Evolutionary conservation across 2,113 vertebrate genomes (phyloP).

Genomic region (Loxodonta africana): DNA sequence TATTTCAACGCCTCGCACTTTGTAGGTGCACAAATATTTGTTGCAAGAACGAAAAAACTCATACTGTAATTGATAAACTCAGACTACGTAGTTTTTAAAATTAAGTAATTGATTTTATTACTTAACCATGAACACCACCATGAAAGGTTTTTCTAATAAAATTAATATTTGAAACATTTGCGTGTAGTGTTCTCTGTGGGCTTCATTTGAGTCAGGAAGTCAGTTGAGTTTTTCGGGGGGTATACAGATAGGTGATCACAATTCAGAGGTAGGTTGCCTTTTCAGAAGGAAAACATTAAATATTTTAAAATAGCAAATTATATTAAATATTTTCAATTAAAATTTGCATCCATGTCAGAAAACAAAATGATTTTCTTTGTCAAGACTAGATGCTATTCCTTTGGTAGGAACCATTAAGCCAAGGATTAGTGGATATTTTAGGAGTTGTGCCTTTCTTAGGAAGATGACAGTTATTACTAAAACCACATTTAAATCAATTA

Average conservation of each 20-base stretch:
- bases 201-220: background rate
- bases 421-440: background rate
- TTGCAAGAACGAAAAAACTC: slow-evolving; percentile 17
- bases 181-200: background rate
- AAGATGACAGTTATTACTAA: background rate
- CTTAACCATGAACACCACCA: background rate
- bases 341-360: background rate
- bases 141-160: slow-evolving; percentile 71
- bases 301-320: background rate
- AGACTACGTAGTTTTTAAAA: slow-evolving; percentile 16
- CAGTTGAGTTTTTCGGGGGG: background rate
- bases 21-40: background rate
- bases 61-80: background rate
- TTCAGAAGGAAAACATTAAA: slow-evolving; percentile 4
- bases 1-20: background rate
- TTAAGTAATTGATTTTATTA: slow-evolving; percentile 5
- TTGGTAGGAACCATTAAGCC: background rate
- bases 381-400: background rate
- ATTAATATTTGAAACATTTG: slow-evolving; percentile 21
- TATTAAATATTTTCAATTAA: background rate
- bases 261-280: background rate
- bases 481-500: background rate
- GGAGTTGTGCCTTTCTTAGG: background rate
- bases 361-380: background rate
- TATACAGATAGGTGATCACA: background rate